A percentile compares a stretch with the other conserved stretches of the same genome.
Conservation (phyloP, 1,140 invertebrate species). For the Drosophila yakuba region DNA sequence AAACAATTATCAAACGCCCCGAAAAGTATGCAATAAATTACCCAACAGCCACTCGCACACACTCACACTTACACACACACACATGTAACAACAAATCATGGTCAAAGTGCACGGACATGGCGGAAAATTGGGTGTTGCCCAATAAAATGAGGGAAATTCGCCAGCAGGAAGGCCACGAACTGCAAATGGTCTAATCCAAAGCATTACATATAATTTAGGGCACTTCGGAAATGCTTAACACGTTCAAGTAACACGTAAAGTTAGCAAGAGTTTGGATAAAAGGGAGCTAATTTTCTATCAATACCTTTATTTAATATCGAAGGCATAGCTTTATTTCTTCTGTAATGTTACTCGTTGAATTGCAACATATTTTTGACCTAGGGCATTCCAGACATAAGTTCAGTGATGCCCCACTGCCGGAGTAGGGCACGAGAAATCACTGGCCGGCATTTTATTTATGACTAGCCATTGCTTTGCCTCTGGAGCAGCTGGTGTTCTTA, state of each 20-base stretch:
- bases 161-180: conserved; percentile 16
- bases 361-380: not conserved
- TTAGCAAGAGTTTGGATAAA: not conserved
- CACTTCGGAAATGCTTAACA: conserved; percentile 1
- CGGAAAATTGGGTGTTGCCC: conserved; percentile 55
- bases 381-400: not conserved
- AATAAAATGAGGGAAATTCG: conserved; percentile 51
- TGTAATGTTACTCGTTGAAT: too few species aligned
- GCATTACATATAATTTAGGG: conserved; percentile 2
- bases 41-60: conserved; percentile 38
- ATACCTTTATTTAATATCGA: too few species aligned
- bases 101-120: conserved; percentile 54
- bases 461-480: conserved; percentile 70
- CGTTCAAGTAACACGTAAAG: not conserved
- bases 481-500: conserved; percentile 73
- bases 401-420: conserved; percentile 1
- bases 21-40: conserved; percentile 77
- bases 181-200: conserved; percentile 23
- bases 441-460: conserved; percentile 76
- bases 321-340: too few species aligned
- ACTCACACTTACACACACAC: conserved; percentile 12
- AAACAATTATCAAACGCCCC: conserved; percentile 81
- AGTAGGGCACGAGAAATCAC: conserved; percentile 57
- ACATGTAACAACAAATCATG: conserved; percentile 72
- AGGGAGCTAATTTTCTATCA: not conserved